Conservation (phyloP, 2,797 vertebrate genomes). For the Columba guinea region DNA sequence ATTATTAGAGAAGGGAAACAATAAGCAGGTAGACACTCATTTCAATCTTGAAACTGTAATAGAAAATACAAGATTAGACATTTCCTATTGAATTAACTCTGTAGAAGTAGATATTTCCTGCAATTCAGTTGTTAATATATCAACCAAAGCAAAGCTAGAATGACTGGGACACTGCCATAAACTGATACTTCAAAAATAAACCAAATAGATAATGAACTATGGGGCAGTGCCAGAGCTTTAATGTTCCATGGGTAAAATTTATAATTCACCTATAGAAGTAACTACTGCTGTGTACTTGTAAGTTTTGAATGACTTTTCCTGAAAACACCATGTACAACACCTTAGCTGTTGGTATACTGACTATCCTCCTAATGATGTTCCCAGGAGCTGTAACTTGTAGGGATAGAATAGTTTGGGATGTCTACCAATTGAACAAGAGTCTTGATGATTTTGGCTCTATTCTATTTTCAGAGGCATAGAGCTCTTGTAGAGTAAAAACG, state of each 20-base stretch:
- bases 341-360: not conserved
- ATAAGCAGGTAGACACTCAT: not conserved
- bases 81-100: conserved; percentile 34
- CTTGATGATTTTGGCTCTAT: not conserved
- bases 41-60: conserved; percentile 29
- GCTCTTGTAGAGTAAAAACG: not conserved
- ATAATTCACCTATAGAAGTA: not conserved
- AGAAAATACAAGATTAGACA: conserved; percentile 3
- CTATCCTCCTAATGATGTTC: not conserved
- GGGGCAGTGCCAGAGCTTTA: not conserved
- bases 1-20: conserved; percentile 56
- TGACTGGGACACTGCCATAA: not conserved
- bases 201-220: not conserved
- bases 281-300: not conserved
- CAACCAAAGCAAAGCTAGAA: not conserved
- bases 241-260: not conserved
- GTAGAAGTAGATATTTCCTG: not conserved
- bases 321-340: not conserved
- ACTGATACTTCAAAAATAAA: not conserved
- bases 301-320: not conserved
- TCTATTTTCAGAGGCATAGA: not conserved
- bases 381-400: not conserved
- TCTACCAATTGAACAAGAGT: not conserved
- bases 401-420: not conserved
- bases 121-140: not conserved